Evolutionary conservation across 2,888 invertebrate species (phyloP), one percentile per base, ranked within the genome.

Genomic region (Sarcophaga variegata): DNA sequence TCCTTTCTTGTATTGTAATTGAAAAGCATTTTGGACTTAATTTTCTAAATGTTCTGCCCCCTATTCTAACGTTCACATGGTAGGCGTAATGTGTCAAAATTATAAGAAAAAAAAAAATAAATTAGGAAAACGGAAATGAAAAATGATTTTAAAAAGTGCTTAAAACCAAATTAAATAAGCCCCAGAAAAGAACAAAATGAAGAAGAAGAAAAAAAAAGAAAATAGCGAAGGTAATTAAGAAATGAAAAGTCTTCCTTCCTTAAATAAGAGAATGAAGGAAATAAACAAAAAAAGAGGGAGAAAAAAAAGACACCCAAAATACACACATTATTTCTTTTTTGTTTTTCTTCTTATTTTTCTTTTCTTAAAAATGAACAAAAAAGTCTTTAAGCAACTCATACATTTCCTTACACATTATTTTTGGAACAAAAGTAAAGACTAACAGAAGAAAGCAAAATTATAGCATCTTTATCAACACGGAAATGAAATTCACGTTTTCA

Each of bases 81-180:
- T 64, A 47, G 76, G 76, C 76, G 66, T 66, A 37, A 59, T 54
- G 27, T 71, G 27, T 27, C 59, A 20, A 66, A 76, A 76, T 25
- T 20, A 37, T 11, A 37, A 67, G 45, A 54, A 27, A 37, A 49
- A 37, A 49, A 25, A 6, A 74, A 45, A 8, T 17, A 62, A 25
- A 64, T n/a, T n/a, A 63, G 37, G 37, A 75, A 66, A 67, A 66
- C 6, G 12, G 49, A 64, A 27, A 80, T 66, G 45, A 72, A 80
- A 62, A 72, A 72, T 80, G 79, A 71, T 80, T 80, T 71, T 22
- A 71, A 70, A 80, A 80, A 71, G 25, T 64, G 54, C 49, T 79
- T 79, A 80, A 79, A 80, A 80, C n/a, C 25, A 71, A 64, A 72
- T 80, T 72, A 71, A 54, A 69, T n/a, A 71, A 71, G 37, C 54